Percentiles rank a stretch among this genome's conserved stretches.
Evolutionary conservation across 2,888 invertebrate genomes (phyloP).

Genomic region (Chloroclystis v-ata): DNA sequence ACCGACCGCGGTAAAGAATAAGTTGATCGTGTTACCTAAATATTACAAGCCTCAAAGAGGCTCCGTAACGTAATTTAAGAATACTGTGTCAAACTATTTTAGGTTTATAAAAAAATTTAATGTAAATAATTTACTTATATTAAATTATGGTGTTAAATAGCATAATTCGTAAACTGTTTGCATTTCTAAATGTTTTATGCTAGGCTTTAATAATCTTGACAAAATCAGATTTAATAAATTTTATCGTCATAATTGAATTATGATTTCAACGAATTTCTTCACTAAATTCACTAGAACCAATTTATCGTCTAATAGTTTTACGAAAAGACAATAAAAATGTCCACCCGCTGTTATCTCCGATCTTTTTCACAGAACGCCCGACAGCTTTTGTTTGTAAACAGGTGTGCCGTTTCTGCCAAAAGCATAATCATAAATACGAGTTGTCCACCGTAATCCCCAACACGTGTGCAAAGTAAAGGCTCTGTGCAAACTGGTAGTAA

Average conservation of each 20-base stretch:
- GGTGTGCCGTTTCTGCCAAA: slow-evolving; percentile 24
- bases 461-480: slow-evolving; percentile 53
- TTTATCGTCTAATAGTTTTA: no score
- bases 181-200: neutral
- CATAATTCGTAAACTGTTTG: no score
- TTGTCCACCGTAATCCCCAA: slow-evolving; percentile 46
- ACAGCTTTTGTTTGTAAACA: slow-evolving; percentile 31
- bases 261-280: no score
- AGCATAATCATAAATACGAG: slow-evolving; percentile 23
- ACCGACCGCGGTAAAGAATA: slow-evolving; percentile 41
- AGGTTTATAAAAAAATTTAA: no score
- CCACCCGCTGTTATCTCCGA: neutral
- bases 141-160: no score
- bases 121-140: no score
- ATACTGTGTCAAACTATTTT: no score
- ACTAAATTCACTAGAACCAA: no score
- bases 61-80: neutral
- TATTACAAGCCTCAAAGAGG: slow-evolving; percentile 11
- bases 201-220: neutral
- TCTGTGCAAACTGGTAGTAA: slow-evolving; percentile 56
- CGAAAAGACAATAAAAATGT: slow-evolving; percentile 1
- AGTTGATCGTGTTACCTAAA: slow-evolving; percentile 35
- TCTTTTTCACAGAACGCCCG: neutral
- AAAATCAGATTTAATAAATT: no score
- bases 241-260: no score